phyloP scores from a whole-genome alignment of 2,888 invertebrate species.

The Exocentrus adspersus region DNA sequence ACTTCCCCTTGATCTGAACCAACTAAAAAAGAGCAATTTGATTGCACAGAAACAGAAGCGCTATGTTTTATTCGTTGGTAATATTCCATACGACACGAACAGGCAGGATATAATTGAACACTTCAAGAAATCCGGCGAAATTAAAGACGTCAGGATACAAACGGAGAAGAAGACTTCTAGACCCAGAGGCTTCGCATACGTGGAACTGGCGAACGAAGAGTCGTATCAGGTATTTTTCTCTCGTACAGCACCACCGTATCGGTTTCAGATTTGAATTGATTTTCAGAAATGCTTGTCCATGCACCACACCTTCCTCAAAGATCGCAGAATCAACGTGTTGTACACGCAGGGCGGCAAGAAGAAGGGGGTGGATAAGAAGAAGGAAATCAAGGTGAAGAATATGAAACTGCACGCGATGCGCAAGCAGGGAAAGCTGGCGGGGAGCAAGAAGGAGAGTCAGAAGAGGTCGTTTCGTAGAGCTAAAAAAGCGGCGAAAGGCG shows the following conservation, averaged over 20 bases:
- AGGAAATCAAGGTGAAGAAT: slow-evolving; percentile 61
- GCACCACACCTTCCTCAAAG: slow-evolving; percentile 60
- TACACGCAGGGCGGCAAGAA: slow-evolving; percentile 61
- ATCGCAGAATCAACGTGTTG: slow-evolving; percentile 62
- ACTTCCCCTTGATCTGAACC: slow-evolving; percentile 31
- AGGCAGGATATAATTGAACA: slow-evolving; percentile 61
- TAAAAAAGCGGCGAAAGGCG: slow-evolving; percentile 34
- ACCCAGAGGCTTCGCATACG: slow-evolving; percentile 63
- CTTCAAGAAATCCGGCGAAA: slow-evolving; percentile 61
- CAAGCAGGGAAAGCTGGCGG: slow-evolving; percentile 59
- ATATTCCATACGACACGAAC: slow-evolving; percentile 61
- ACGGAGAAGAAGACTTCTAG: slow-evolving; percentile 53
- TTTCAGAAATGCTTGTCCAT: slow-evolving; percentile 64
- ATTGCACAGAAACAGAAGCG: slow-evolving; percentile 46
- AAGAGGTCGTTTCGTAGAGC: slow-evolving; percentile 56
- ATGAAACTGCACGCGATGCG: slow-evolving; percentile 63
- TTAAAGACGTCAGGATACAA: slow-evolving; percentile 61
- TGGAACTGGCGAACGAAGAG: slow-evolving; percentile 60
- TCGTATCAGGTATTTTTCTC: slow-evolving; percentile 61
- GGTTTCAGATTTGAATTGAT: no score
- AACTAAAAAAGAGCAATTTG: slow-evolving; percentile 40
- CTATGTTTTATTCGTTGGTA: slow-evolving; percentile 64
- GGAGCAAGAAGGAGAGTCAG: slow-evolving; percentile 56
- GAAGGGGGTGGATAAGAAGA: slow-evolving; percentile 53
- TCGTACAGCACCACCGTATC: no score